Evolutionary conservation across 2,113 vertebrate genomes (phyloP), one percentile per base, ranked within the genome.

Genomic region (Colius striatus): DNA sequence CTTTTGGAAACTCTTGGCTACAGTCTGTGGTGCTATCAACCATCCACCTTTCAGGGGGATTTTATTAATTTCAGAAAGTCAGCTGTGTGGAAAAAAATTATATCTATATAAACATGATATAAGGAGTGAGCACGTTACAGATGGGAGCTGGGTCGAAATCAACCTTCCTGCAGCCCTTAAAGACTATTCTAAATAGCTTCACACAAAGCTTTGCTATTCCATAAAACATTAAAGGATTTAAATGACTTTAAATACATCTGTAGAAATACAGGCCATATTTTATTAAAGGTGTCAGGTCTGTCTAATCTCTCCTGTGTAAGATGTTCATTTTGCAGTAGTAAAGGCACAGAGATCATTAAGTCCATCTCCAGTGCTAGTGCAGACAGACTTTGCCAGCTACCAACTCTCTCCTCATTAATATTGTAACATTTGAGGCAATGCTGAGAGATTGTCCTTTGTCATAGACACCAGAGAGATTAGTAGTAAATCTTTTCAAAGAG

Each of bases 151-250:
- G 82, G 81, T 95, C 11, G 41, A 85, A 89, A 93, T 96, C 84
- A 94, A 95, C 70, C 54, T 53, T 68, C 41, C 53, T 80, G 62
- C 78, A 43, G 79, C 1, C 14, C 83, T 91, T 89, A 78, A 92
- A 71, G 80, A 77, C 80, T 43, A 25, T 95, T 82, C 70, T 79
- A 78, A 92, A 84, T 62, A 95, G 84, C 77, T 80, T 91, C 87
- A 60, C 62, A 75, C 68, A 91, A 90, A 95, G 85, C 83, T 94
- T 94, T 92, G 88, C 89, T 94, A 91, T 93, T 95, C 90, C 87
- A 95, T 88, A 78, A 96, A 93, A 94, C 91, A 80, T 96, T 90
- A 84, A 95, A 84, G 77, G 60, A 90, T 96, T 90, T 93, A 93
- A 96, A 95, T 92, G 3, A 74, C 88, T 97, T 94, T 92, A 87